phyloP scores from a whole-genome alignment of 2,797 vertebrate species.

The Lepus townsendii region DNA sequence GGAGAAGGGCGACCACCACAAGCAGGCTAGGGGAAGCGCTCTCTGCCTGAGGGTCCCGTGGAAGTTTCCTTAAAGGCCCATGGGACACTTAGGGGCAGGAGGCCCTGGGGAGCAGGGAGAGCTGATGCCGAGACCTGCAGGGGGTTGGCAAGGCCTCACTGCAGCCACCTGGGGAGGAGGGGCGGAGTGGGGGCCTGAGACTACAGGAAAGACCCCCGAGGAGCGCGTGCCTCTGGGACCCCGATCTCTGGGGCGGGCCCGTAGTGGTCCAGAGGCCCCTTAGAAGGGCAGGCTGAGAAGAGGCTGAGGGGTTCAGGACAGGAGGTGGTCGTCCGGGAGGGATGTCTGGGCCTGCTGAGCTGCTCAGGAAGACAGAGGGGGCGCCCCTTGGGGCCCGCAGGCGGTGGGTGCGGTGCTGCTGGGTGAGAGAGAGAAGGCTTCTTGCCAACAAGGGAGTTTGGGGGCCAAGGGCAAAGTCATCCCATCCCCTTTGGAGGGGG shows the following conservation, averaged over 20 bases:
- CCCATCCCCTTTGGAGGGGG: conserved; percentile 62
- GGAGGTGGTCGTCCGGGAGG: background rate
- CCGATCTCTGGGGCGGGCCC: background rate
- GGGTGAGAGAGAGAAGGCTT: conserved; percentile 47
- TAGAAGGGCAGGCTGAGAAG: background rate
- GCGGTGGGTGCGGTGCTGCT: background rate
- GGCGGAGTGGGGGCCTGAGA: background rate
- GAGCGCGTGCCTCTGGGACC: background rate
- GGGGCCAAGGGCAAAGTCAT: conserved; percentile 65
- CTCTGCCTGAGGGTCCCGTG: background rate
- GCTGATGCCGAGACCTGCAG: background rate
- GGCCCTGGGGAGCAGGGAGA: background rate
- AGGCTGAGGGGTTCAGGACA: background rate
- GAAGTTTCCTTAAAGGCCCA: background rate
- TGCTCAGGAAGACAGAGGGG: background rate
- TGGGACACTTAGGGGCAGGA: background rate
- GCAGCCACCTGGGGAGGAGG: background rate
- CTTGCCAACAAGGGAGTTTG: conserved; percentile 61
- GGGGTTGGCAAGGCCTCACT: background rate
- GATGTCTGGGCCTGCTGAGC: background rate
- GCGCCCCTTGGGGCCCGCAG: background rate
- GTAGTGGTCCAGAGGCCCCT: background rate
- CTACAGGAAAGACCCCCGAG: background rate
- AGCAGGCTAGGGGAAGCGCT: background rate
- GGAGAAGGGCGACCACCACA: background rate